Evolutionary conservation across 2,888 invertebrate species (phyloP), one percentile per base, ranked within the genome.

Genomic region (Hyles lineata): DNA sequence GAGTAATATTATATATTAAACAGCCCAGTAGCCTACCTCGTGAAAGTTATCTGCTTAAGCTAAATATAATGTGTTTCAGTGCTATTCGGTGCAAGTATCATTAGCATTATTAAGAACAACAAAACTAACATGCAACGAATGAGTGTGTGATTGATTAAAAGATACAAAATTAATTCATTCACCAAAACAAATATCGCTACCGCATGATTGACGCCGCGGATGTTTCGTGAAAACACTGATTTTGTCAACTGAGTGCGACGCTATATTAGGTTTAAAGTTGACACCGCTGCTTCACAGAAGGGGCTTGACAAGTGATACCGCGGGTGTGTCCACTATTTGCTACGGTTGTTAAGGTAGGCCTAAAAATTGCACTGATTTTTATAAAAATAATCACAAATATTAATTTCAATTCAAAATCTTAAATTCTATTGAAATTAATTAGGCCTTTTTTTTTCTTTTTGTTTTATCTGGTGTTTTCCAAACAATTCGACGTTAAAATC

Each of bases 291-390:
- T 82, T 82, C 79, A 75, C 81, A 79, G 80, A 79, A 79, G 78
- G 82, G 86, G 83, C 84, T 83, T 76, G 85, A 75, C 82, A 76
- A 77, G 76, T 75, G 80, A 76, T 73, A 73, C 61, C 71, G 78
- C 76, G 80, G 80, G 82, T 79, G 85, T 82, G 84, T 84, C 74
- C 73, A 72, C 60, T 76, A 72, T 61, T 76, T 80, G 79, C 79
- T 78, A 71, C 63, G 55, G 19, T 35, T 29, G 62, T 70, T 58
- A 73, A 70, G 70, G 73, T 73, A 70, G 70, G 73, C 32, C 59
- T 8, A 9, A 70, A 50, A 17, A 35, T 62, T 8, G 11, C n/a
- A 50, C 5, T 61, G 61, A 52, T 43, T 23, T 50, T 23, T 19
- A 19, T 61, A 62, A 35, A n/a, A 32, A 32, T 32, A 19, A 15